A percentile compares a stretch with the other conserved stretches of the same genome.
phyloP scores from a whole-genome alignment of 1,140 invertebrate genomes.

The Drosophila bocki region DNA sequence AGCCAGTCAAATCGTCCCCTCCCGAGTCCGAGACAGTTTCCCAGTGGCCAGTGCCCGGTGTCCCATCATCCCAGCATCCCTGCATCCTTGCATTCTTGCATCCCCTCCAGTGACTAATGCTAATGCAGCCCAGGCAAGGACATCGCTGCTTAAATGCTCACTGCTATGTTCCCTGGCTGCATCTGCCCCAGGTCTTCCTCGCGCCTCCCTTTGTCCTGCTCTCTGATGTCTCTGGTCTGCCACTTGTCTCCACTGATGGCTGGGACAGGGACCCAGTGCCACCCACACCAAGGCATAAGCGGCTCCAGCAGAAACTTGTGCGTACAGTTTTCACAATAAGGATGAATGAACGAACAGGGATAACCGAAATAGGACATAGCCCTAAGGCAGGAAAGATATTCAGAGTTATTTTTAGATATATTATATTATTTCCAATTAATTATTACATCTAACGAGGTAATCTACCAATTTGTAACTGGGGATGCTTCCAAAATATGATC shows the following conservation, averaged over 20 bases:
- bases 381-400: background rate
- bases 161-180: conserved; percentile 16
- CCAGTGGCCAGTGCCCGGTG: background rate
- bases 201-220: background rate
- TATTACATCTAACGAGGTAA: too few species aligned
- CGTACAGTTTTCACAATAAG: conserved; percentile 22
- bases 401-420: background rate
- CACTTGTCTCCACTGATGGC: conserved; percentile 55
- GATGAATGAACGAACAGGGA: background rate
- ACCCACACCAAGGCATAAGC: conserved; percentile 1
- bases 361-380: background rate
- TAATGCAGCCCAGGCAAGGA: conserved; percentile 33
- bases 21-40: background rate
- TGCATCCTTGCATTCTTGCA: too few species aligned
- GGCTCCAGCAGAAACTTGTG: conserved; percentile 28
- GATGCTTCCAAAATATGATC: conserved; percentile 6
- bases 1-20: conserved; percentile 51
- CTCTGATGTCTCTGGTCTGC: conserved; percentile 25
- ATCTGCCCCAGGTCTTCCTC: background rate
- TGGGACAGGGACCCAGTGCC: background rate
- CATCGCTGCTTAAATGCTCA: conserved; percentile 49
- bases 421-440: background rate
- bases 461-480: background rate
- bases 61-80: background rate
- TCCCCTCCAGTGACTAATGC: conserved; percentile 39